Evolutionary conservation across 2,888 invertebrate species (phyloP).

Genomic region (Napeogenes sylphis): DNA sequence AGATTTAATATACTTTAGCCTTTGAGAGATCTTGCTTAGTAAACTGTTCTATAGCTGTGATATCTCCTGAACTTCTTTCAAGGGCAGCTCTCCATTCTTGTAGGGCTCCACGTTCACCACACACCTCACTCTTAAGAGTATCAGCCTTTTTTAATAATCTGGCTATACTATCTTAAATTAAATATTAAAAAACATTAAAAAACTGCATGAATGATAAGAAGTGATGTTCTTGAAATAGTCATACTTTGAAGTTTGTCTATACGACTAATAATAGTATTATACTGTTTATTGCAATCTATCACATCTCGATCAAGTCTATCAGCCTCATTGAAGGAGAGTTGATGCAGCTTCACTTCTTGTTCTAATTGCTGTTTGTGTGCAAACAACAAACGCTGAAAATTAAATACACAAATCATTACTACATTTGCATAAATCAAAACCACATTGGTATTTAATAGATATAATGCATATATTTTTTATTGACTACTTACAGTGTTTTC

Average conservation of each 20-base stretch:
- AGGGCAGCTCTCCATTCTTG: conserved; percentile 85
- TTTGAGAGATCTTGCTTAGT: conserved; percentile 83
- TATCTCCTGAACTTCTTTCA: conserved; percentile 82
- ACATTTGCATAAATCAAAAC: not conserved
- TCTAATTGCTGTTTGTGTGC: conserved; percentile 83
- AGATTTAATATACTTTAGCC: conserved; percentile 68
- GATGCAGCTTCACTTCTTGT: conserved; percentile 80
- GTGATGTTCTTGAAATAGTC: not conserved
- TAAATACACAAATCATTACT: conserved; percentile 5
- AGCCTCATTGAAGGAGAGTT: conserved; percentile 62
- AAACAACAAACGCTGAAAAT: conserved; percentile 78
- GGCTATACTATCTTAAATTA: conserved; percentile 66
- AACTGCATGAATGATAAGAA: not conserved
- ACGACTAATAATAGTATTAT: conserved; percentile 59
- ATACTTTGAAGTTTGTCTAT: conserved; percentile 63
- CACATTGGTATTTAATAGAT: too few species aligned
- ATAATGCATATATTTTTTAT: not conserved
- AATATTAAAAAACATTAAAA: not conserved
- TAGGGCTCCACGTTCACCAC: conserved; percentile 82
- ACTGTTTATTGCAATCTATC: conserved; percentile 66
- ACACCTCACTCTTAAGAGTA: conserved; percentile 80
- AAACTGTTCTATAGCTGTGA: conserved; percentile 83
- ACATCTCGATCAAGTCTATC: conserved; percentile 67
- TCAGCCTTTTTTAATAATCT: conserved; percentile 80
- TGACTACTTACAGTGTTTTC: conserved; percentile 64